These are phyloP conservation scores for Scomber japonicus DNA, from an alignment of 2,113 vertebrate genomes.

Conservation along the genomic window DNA sequence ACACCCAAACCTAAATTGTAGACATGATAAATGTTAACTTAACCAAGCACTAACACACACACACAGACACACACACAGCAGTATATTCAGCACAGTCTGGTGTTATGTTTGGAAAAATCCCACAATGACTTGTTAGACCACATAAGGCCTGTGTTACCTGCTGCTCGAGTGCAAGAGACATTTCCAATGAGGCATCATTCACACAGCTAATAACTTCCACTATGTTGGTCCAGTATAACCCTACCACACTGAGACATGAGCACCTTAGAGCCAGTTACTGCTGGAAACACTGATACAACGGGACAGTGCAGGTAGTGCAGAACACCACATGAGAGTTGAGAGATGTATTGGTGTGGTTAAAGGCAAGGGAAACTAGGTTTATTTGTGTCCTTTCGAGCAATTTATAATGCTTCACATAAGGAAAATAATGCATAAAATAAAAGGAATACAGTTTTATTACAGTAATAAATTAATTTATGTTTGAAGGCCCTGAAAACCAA, in stretches of 20 bases:
- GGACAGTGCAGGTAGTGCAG: background rate
- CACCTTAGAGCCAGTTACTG: slow-evolving; percentile 26
- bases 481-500: background rate
- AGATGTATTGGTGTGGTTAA: background rate
- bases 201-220: slow-evolving; percentile 30
- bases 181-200: slow-evolving; percentile 21
- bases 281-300: slow-evolving; percentile 3
- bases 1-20: background rate
- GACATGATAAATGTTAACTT: background rate
- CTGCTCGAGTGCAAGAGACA: slow-evolving; percentile 30
- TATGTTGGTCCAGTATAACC: slow-evolving; percentile 26
- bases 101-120: slow-evolving; percentile 23
- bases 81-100: background rate
- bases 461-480: background rate
- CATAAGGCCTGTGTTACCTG: slow-evolving; percentile 21
- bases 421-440: background rate
- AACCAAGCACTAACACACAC: slow-evolving; percentile 3
- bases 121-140: slow-evolving; percentile 56
- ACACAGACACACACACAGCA: background rate
- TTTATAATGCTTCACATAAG: background rate
- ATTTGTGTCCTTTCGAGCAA: background rate
- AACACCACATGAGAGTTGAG: background rate
- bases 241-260: slow-evolving; percentile 2
- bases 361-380: background rate
- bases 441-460: background rate